Evolutionary conservation across 2,888 invertebrate genomes (phyloP).

Genomic region (Oithona nana): DNA sequence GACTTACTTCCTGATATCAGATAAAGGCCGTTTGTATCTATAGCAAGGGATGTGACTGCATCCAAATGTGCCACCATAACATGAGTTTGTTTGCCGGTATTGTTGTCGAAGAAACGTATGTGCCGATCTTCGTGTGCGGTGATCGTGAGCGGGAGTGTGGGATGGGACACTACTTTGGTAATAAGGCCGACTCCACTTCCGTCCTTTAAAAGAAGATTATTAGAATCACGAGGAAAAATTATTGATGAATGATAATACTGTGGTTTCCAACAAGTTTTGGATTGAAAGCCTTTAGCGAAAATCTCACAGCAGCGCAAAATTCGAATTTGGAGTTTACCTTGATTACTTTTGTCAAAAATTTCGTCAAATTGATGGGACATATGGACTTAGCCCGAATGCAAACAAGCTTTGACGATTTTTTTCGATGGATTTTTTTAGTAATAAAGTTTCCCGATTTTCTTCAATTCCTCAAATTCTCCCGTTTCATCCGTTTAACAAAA

Average conservation of each 20-base stretch:
- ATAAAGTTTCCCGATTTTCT: no score
- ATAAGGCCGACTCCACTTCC: conserved; percentile 23
- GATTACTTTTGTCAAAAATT: no score
- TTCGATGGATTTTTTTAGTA: no score
- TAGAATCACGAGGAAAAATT: background rate
- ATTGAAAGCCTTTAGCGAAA: no score
- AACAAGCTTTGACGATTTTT: no score
- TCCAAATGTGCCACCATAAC: conserved; percentile 98
- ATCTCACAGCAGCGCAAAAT: no score
- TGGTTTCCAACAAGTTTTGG: background rate
- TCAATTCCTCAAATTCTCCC: no score
- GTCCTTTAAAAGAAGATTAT: background rate
- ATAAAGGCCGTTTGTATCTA: conserved; percentile 96
- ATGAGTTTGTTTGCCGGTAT: conserved; percentile 75
- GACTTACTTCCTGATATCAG: conserved; percentile 73
- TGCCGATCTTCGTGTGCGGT: conserved; percentile 95
- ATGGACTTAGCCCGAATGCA: no score
- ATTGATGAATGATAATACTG: no score
- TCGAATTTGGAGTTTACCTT: no score
- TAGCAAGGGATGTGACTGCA: conserved; percentile 90
- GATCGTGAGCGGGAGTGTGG: conserved; percentile 82
- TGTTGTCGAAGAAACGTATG: conserved; percentile 94
- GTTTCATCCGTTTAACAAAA: no score
- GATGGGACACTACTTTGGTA: conserved; percentile 64
- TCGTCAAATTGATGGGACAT: no score